These are phyloP conservation scores for Lamellibrachia luymesi DNA, from an alignment of 1,140 invertebrate genomes.

Conservation along the genomic window DNA sequence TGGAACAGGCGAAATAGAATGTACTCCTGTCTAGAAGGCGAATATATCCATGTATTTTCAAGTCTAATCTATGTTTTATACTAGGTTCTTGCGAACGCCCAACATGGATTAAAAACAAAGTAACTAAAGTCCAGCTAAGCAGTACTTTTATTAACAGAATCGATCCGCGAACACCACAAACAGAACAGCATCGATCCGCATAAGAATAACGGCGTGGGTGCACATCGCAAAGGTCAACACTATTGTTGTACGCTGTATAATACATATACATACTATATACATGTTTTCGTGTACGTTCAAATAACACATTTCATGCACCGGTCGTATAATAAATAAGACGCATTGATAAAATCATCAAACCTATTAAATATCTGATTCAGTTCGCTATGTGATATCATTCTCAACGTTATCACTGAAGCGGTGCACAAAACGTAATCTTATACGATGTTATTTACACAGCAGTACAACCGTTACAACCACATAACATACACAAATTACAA, in stretches of 20 bases:
- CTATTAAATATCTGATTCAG: background rate
- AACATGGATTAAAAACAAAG: background rate
- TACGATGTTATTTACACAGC: background rate
- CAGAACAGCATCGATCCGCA: background rate
- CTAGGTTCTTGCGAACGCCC: no score
- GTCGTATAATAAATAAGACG: conserved; percentile 1
- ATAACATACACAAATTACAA: background rate
- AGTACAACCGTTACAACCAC: background rate
- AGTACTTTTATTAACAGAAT: background rate
- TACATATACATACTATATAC: conserved; percentile 6
- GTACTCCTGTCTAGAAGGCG: no score
- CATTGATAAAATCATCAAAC: background rate
- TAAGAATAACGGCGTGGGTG: background rate
- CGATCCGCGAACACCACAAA: background rate
- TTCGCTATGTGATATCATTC: background rate
- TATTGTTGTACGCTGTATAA: background rate
- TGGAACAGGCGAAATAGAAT: no score
- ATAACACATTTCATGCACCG: background rate
- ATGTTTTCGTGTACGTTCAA: background rate
- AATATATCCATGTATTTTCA: no score
- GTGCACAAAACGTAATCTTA: background rate
- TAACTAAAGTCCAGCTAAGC: background rate
- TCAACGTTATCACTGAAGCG: background rate
- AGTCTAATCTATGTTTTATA: no score
- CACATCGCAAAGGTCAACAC: background rate